Evolutionary conservation across 1,140 invertebrate species (phyloP).

Genomic region (Monomorium pharaonis): DNA sequence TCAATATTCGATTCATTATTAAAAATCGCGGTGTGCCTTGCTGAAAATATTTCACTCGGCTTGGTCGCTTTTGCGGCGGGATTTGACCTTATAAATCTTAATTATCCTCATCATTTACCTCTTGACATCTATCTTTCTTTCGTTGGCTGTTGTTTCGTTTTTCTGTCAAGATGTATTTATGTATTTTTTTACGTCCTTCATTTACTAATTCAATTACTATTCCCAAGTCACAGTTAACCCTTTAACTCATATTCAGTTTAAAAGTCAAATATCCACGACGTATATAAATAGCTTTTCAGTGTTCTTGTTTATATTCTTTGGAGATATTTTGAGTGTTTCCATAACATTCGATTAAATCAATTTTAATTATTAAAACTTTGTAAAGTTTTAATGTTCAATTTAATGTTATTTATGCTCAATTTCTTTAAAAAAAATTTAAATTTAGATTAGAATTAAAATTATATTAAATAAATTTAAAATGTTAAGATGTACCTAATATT

Average conservation of each 20-base stretch:
- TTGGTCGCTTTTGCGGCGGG: conserved; percentile 66
- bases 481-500: not conserved
- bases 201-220: conserved; percentile 25
- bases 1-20: conserved; percentile 71
- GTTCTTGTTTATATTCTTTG: not conserved
- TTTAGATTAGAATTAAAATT: conserved; percentile 8
- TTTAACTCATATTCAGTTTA: conserved; percentile 20
- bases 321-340: not conserved
- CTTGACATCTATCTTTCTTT: not conserved
- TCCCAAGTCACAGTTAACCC: conserved; percentile 40
- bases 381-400: not conserved
- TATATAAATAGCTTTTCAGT: not conserved
- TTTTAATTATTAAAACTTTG: not conserved
- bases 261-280: not conserved
- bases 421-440: conserved; percentile 3
- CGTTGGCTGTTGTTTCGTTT: conserved; percentile 12
- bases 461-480: not conserved
- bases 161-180: not conserved
- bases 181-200: conserved; percentile 10
- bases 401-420: not conserved
- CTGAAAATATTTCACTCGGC: conserved; percentile 75
- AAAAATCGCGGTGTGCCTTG: conserved; percentile 71
- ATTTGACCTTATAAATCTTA: conserved; percentile 58
- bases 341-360: not conserved
- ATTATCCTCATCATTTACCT: conserved; percentile 3